Percentiles rank a stretch among this genome's conserved stretches.
phyloP scores from a whole-genome alignment of 2,888 invertebrate genomes.

The Lamellibrachia columna region DNA sequence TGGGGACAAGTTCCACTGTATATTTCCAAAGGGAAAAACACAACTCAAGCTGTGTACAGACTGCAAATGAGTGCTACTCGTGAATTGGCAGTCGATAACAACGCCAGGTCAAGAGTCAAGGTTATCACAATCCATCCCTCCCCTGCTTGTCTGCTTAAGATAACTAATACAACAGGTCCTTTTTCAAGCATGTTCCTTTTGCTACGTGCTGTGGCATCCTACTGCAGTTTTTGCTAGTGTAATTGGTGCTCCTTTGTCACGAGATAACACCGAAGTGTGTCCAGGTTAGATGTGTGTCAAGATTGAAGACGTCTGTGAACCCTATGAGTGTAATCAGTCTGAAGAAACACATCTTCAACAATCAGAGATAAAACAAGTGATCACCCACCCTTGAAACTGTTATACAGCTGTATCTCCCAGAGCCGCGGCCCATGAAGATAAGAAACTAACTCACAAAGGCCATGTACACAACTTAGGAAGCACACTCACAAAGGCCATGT shows the following conservation, averaged over 20 bases:
- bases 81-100: not conserved
- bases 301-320: not conserved
- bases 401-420: not conserved
- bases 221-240: not conserved
- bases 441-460: not conserved
- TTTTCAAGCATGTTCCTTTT: not conserved
- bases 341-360: slow-evolving; percentile 1
- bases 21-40: not conserved
- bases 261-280: not conserved
- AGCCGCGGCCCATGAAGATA: not conserved
- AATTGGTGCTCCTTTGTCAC: not conserved
- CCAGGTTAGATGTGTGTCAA: not conserved
- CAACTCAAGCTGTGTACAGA: not conserved
- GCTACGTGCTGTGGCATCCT: not conserved
- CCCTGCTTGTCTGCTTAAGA: not conserved
- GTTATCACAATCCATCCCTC: not conserved
- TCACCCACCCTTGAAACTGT: not conserved
- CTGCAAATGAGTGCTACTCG: not conserved
- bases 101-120: not conserved
- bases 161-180: not conserved
- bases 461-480: not conserved
- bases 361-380: not conserved
- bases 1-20: not conserved
- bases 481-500: not conserved
- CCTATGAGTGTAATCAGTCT: not conserved